These are phyloP conservation scores for Istiophorus platypterus DNA, from an alignment of 2,113 vertebrate genomes.

Conservation along the genomic window DNA sequence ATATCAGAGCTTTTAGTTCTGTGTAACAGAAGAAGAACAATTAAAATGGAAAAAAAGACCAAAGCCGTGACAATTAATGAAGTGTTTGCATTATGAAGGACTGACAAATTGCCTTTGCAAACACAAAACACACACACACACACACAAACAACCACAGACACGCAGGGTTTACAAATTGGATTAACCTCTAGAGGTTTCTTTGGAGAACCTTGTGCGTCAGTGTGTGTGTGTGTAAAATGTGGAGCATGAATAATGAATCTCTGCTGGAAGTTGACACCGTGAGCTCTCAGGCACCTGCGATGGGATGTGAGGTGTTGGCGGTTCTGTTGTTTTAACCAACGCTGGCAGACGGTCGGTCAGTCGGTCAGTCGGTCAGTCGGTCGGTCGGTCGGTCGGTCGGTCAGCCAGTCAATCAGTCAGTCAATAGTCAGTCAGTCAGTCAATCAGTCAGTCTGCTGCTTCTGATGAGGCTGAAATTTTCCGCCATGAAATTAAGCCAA, in stretches of 20 bases:
- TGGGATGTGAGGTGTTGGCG: neutral
- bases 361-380: neutral
- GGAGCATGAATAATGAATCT: conserved; percentile 55
- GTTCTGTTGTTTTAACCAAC: neutral
- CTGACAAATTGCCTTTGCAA: conserved; percentile 47
- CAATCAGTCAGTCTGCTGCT: neutral
- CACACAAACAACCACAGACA: conserved; percentile 35
- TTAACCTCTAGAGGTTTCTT: conserved; percentile 62
- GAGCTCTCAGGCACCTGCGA: conserved; percentile 7
- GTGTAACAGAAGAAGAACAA: conserved; percentile 39
- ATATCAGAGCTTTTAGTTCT: conserved; percentile 29
- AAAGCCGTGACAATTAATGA: conserved; percentile 55
- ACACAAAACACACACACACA: conserved; percentile 51
- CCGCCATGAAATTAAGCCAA: no score
- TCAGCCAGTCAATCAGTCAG: neutral
- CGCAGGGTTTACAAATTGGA: conserved; percentile 54
- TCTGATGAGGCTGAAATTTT: neutral
- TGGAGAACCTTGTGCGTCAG: conserved; percentile 4
- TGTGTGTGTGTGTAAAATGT: conserved; percentile 20
- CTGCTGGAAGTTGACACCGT: conserved; percentile 58
- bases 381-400: neutral
- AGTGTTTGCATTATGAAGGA: conserved; percentile 59
- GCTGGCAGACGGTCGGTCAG: neutral
- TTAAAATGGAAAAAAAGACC: conserved; percentile 13
- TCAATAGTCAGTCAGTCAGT: no score